Percentiles rank a stretch among this genome's conserved stretches.
These are phyloP conservation scores for Petroica traversi DNA, from an alignment of 2,113 vertebrate species.

Conservation along the genomic window DNA sequence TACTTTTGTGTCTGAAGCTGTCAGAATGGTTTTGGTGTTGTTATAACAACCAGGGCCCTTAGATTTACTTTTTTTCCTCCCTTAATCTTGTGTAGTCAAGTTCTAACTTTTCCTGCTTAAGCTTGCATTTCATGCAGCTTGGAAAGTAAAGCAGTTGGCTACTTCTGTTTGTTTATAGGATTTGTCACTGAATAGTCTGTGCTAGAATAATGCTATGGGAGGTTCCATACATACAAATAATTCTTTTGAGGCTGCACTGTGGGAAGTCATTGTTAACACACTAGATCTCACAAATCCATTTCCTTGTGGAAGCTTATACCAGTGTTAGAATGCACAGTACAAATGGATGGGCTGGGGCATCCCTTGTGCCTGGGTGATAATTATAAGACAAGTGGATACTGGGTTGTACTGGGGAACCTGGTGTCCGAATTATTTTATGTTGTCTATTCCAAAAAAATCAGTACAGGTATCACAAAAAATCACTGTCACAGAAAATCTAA, in stretches of 20 bases:
- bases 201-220: not conserved
- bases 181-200: not conserved
- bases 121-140: not conserved
- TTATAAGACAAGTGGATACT: not conserved
- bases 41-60: not conserved
- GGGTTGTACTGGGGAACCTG: not conserved
- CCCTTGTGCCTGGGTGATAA: not conserved
- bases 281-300: not conserved
- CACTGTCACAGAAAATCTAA: not conserved
- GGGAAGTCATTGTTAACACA: not conserved
- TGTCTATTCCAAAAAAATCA: not conserved
- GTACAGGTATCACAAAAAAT: not conserved
- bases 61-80: not conserved
- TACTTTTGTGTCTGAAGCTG: constrained; percentile 17
- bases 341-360: not conserved
- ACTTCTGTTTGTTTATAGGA: not conserved
- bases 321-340: not conserved
- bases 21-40: not conserved
- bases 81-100: not conserved
- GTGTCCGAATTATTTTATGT: not conserved
- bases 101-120: not conserved
- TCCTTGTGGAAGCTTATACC: not conserved
- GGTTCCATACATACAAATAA: not conserved
- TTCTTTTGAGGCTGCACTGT: not conserved
- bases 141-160: not conserved